Conservation (phyloP, 2,888 invertebrate genomes). For the Saturnia pavonia region DNA sequence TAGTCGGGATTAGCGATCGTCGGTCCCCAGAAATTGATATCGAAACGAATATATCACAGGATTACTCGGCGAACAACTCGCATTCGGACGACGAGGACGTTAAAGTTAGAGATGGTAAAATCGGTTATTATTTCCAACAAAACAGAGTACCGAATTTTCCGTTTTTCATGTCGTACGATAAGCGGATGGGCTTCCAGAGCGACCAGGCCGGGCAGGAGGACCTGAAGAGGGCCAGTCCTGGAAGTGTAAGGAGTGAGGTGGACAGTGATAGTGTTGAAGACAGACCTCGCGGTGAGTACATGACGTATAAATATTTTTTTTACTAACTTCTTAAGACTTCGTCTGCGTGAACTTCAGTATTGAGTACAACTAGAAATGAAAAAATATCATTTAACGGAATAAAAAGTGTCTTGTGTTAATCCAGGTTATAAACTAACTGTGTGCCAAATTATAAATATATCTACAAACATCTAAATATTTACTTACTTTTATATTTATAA, state of each 20-base stretch:
- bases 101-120: constrained; percentile 65
- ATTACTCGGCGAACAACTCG: constrained; percentile 54
- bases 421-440: too few relatives aligned
- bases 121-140: constrained; percentile 74
- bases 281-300: constrained; percentile 65
- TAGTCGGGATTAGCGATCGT: constrained; percentile 73
- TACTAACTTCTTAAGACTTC: too few relatives aligned
- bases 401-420: too few relatives aligned
- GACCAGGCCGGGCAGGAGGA: constrained; percentile 61
- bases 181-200: constrained; percentile 57
- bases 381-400: too few relatives aligned
- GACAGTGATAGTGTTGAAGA: constrained; percentile 76
- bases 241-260: constrained; percentile 71
- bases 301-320: background rate
- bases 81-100: constrained; percentile 69
- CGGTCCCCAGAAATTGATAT: constrained; percentile 76
- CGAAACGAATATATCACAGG: constrained; percentile 67
- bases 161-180: constrained; percentile 76
- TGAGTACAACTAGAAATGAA: too few relatives aligned
- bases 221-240: constrained; percentile 70
- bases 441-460: too few relatives aligned
- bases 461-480: too few relatives aligned
- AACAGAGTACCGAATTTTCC: constrained; percentile 74
- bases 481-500: too few relatives aligned
- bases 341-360: too few relatives aligned